Percentiles rank a stretch among this genome's conserved stretches.
Evolutionary conservation across 2,113 vertebrate species (phyloP).

Genomic region (Cromileptes altivelis): DNA sequence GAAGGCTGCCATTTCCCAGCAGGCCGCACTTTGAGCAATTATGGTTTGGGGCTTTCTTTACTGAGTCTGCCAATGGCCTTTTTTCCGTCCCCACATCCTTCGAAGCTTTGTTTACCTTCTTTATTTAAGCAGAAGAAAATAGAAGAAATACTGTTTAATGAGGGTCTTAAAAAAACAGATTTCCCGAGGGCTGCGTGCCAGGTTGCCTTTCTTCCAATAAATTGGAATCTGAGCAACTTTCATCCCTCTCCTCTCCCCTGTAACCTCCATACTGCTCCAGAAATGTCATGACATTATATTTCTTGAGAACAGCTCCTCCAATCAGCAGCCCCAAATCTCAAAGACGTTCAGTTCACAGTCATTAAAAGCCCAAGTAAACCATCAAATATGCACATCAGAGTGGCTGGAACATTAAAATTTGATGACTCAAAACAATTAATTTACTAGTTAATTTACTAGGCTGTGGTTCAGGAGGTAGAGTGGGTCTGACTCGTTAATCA

Average conservation of each 20-base stretch:
- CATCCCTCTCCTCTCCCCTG: neutral
- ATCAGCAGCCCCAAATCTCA: neutral
- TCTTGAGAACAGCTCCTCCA: neutral
- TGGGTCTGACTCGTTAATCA: neutral
- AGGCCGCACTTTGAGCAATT: too few relatives aligned
- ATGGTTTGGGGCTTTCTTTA: neutral
- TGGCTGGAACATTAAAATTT: neutral
- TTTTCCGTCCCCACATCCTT: neutral
- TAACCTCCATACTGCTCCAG: neutral
- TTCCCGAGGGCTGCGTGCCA: too few relatives aligned
- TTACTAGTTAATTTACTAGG: neutral
- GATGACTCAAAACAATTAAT: neutral
- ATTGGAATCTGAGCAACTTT: neutral
- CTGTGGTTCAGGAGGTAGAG: neutral
- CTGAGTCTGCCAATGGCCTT: neutral
- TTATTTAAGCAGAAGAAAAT: constrained; percentile 1
- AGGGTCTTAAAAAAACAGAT: neutral
- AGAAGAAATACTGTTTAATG: neutral
- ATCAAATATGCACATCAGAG: neutral
- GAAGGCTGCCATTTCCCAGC: too few relatives aligned
- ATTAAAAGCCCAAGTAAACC: neutral
- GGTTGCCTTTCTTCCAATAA: neutral
- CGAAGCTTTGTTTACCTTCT: neutral
- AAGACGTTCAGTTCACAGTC: neutral
- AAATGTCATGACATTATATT: neutral